These are phyloP conservation scores for Orcinus orca DNA, from an alignment of 2,113 vertebrate species.

Conservation along the genomic window DNA sequence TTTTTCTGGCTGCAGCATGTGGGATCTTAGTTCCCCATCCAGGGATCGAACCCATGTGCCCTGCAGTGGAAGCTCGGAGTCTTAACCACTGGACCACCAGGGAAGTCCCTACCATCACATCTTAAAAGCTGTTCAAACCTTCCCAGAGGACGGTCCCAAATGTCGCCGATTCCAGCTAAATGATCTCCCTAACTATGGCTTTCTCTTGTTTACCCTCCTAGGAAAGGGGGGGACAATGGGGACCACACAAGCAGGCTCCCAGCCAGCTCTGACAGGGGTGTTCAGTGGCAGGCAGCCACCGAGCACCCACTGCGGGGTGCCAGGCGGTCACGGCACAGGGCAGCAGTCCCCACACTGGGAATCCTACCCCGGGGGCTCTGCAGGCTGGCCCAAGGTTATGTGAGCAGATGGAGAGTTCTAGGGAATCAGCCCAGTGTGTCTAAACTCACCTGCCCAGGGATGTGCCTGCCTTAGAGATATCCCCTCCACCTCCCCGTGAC, in stretches of 20 bases:
- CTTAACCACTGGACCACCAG: no score
- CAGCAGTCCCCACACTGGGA: no score
- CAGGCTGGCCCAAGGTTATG: rapidly evolving
- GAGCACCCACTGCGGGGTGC: rapidly evolving
- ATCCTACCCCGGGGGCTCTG: background rate
- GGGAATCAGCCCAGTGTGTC: rapidly evolving
- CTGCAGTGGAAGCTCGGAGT: no score
- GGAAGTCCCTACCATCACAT: no score
- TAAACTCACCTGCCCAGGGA: background rate
- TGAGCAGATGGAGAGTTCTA: rapidly evolving
- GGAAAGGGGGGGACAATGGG: background rate
- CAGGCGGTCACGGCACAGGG: rapidly evolving
- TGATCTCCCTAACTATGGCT: background rate
- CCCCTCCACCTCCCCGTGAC: rapidly evolving
- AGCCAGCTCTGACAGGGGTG: rapidly evolving
- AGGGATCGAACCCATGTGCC: no score
- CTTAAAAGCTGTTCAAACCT: background rate
- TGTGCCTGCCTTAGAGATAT: no score
- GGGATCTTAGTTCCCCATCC: no score
- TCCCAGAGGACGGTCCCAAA: background rate
- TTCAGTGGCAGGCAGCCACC: rapidly evolving
- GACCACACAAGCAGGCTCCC: rapidly evolving
- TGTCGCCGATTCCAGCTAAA: rapidly evolving
- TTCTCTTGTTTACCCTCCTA: background rate
- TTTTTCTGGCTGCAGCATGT: no score